Conservation (phyloP, 2,113 vertebrate species). For the Dipodomys ordii region DNA sequence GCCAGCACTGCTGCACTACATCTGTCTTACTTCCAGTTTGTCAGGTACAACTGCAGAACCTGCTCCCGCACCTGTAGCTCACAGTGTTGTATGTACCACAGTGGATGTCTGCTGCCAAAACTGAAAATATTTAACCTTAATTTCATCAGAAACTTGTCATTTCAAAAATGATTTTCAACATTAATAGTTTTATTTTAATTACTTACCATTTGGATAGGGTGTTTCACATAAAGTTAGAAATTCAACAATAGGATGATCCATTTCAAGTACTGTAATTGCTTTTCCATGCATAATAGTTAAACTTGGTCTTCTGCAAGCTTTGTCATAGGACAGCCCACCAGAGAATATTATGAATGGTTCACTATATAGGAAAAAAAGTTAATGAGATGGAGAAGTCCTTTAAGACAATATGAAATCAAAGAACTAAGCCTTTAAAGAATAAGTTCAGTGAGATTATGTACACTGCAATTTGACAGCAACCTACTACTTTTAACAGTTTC, state of each 20-base stretch:
- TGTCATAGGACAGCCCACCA: constrained; percentile 97
- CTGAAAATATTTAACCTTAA: constrained; percentile 83
- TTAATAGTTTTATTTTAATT: constrained; percentile 51
- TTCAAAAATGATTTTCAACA: constrained; percentile 63
- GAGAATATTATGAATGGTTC: constrained; percentile 99
- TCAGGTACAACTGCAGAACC: constrained; percentile 78
- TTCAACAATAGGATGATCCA: constrained; percentile 99
- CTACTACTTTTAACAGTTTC: constrained; percentile 13
- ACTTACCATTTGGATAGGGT: constrained; percentile 97
- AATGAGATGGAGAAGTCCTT: constrained; percentile 57
- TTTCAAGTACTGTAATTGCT: constrained; percentile 98
- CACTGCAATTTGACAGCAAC: background rate
- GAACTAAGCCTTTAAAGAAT: background rate
- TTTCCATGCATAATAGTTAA: constrained; percentile 99
- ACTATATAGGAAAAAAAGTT: constrained; percentile 84
- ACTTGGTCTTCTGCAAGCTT: constrained; percentile 94
- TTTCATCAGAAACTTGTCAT: constrained; percentile 69
- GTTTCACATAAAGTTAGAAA: constrained; percentile 98
- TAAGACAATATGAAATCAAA: constrained; percentile 36
- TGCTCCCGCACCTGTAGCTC: constrained; percentile 78
- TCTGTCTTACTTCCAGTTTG: constrained; percentile 80
- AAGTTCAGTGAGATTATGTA: background rate
- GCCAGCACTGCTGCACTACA: constrained; percentile 78
- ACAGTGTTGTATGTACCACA: constrained; percentile 69
- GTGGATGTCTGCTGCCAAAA: constrained; percentile 78